Base-by-base conservation (phyloP, 2,113 vertebrate species). In the Garra rufa region DNA sequence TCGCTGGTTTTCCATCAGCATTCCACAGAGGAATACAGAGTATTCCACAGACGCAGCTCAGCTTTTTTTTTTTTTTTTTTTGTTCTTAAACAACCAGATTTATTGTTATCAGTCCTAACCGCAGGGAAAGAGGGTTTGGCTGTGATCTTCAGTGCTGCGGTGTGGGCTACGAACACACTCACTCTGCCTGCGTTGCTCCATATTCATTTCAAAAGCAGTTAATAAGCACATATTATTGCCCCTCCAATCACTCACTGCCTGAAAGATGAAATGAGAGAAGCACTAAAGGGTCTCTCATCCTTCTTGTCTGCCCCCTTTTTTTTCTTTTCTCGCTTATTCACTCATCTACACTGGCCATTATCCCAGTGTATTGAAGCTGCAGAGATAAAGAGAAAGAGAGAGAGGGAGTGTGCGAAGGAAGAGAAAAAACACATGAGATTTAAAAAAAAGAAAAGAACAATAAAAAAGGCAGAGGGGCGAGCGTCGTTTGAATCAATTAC, bases 401-500 rank as follows among this genome's bases (percentile, higher is more conserved):
- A 13, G 76, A 61, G 46, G 57, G 70, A 28, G 52, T 70, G 82
- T 38, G 61, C 24, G 24, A 57, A 57, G 65, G 76, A 75, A 48
- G 43, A 44, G 10, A 24, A 85, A 80, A 90, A 92, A 91, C 88
- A 91, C 91, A 84, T 80, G 83, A 81, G 87, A 78, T 75, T n/a
- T 30, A 85, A 67, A 81, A 75, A 82, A 83, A 86, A 89, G 79
- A 83, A 88, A 86, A 83, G 85, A 89, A 93, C 92, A 93, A 94
- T 92, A 88, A 89, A 90, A 90, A 88, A 90, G 85, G 88, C 89
- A 90, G 89, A 91, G 90, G 91, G 89, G 88, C 86, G 88, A 86
- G 89, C 89, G 46, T 80, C 69, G 91, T 94, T 94, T 94, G 93
- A 95, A 94, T 95, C 94, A 94, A 94, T 95, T 95, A 94, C 92